These are phyloP conservation scores for Protomyctophum bolini DNA, from an alignment of 2,113 vertebrate genomes.

Conservation along the genomic window DNA sequence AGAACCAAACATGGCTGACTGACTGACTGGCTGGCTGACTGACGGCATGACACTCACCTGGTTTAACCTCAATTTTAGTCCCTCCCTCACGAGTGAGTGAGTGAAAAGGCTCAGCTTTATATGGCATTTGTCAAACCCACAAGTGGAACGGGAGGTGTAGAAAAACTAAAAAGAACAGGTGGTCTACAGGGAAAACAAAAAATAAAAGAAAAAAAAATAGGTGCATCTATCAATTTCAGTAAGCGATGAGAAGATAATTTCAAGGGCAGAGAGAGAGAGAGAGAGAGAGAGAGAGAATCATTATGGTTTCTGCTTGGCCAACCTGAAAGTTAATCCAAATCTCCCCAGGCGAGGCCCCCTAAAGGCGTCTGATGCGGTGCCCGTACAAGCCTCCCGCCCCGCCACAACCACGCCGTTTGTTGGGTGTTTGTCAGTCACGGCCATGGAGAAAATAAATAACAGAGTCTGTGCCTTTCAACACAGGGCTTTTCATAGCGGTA, in stretches of 20 bases:
- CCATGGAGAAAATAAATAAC: constrained; percentile 45
- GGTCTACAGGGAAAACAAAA: background rate
- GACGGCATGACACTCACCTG: background rate
- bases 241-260: constrained; percentile 71
- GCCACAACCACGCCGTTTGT: background rate
- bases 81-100: background rate
- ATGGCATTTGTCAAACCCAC: constrained; percentile 47
- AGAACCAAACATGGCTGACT: background rate
- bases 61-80: constrained; percentile 16
- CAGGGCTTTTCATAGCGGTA: constrained; percentile 39
- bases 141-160: constrained; percentile 39
- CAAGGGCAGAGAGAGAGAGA: constrained; percentile 67
- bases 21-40: constrained; percentile 22
- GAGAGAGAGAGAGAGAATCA: constrained; percentile 52
- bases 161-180: no score
- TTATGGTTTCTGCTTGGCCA: constrained; percentile 72
- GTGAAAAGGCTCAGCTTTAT: constrained; percentile 30
- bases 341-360: constrained; percentile 45
- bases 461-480: constrained; percentile 41
- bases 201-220: constrained; percentile 12
- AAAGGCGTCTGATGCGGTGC: constrained; percentile 42
- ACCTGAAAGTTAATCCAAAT: constrained; percentile 74
- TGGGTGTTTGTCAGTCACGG: constrained; percentile 48
- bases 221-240: constrained; percentile 67
- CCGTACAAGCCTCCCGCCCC: constrained; percentile 22